Conservation (phyloP, 2,113 vertebrate genomes). For the Tricholaema leucomelas region DNA sequence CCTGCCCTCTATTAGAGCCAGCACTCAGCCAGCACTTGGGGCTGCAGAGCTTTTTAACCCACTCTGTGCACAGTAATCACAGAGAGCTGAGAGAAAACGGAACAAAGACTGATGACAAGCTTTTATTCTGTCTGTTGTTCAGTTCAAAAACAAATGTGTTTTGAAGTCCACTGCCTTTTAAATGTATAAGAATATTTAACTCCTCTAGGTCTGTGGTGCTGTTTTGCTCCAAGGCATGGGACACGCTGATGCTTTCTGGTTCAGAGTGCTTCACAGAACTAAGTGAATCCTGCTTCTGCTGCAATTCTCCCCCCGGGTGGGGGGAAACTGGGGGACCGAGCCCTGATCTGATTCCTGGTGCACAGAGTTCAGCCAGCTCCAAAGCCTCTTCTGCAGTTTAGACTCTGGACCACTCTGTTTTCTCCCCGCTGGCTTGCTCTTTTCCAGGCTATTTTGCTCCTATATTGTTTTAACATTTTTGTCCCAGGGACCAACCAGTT, state of each 20-base stretch:
- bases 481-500: neutral
- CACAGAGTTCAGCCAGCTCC: neutral
- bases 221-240: fast-evolving
- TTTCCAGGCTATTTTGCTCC: neutral
- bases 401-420: fast-evolving
- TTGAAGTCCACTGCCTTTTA: neutral
- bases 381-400: neutral
- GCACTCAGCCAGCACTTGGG: neutral
- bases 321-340: neutral
- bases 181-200: neutral
- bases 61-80: neutral
- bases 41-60: slow-evolving; percentile 52
- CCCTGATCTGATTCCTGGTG: fast-evolving
- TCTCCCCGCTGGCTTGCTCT: fast-evolving
- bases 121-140: neutral
- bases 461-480: neutral
- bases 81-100: neutral
- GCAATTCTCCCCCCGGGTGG: fast-evolving
- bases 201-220: neutral
- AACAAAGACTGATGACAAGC: neutral
- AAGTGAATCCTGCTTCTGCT: neutral
- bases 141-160: neutral
- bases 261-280: fast-evolving
- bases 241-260: fast-evolving
- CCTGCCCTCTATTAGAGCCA: neutral